phyloP scores from a whole-genome alignment of 2,888 invertebrate species.

The Papilio elwesi region DNA sequence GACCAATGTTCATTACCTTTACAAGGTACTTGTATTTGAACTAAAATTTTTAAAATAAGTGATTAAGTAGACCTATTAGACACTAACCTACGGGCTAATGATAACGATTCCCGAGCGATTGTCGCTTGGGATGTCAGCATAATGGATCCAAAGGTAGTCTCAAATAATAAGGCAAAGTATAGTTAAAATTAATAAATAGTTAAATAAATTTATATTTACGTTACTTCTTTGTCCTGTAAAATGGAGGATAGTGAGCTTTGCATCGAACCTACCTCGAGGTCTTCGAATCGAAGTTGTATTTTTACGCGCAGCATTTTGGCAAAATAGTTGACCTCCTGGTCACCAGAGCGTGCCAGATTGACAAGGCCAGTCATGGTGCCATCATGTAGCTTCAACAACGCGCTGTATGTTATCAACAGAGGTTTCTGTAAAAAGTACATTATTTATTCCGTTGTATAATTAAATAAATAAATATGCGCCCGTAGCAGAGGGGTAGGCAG shows the following conservation, averaged over 20 bases:
- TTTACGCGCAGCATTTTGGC: conserved; percentile 76
- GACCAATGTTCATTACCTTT: conserved; percentile 80
- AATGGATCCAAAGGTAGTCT: no score
- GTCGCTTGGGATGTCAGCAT: no score
- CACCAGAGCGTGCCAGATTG: conserved; percentile 73
- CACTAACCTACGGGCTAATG: neutral
- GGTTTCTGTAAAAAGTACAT: conserved; percentile 59
- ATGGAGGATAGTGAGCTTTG: neutral
- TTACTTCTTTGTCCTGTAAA: neutral
- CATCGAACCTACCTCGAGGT: conserved; percentile 61
- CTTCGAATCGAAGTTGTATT: conserved; percentile 66
- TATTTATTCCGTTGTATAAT: no score
- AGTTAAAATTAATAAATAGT: no score
- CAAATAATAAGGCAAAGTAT: no score
- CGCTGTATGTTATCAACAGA: conserved; percentile 77
- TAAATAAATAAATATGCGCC: no score
- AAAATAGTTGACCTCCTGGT: conserved; percentile 75
- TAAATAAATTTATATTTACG: no score
- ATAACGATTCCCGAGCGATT: no score
- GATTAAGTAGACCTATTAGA: neutral
- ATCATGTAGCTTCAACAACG: conserved; percentile 74
- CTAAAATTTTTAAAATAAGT: conserved; percentile 57
- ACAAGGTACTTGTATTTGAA: conserved; percentile 79
- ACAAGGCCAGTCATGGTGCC: conserved; percentile 78
- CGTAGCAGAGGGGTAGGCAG: no score